Percentiles rank a stretch among this genome's conserved stretches.
These are phyloP conservation scores for Leptinotarsa peninsularis DNA, from an alignment of 2,888 invertebrate genomes.

Conservation along the genomic window DNA sequence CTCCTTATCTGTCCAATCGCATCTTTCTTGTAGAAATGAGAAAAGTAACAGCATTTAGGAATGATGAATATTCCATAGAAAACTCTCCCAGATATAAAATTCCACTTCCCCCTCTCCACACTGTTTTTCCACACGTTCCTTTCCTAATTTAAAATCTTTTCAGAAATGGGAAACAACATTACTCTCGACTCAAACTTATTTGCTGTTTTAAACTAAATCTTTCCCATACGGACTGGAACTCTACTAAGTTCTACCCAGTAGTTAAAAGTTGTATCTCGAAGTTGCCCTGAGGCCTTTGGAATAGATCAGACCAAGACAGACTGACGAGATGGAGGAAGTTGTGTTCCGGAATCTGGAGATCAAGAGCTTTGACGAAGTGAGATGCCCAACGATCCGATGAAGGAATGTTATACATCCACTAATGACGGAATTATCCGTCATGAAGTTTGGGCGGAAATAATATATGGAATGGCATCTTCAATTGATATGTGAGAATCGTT, in stretches of 20 bases:
- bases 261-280: slow-evolving; percentile 27
- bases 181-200: slow-evolving; percentile 16
- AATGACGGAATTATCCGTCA: not conserved
- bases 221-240: slow-evolving; percentile 22
- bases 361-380: slow-evolving; percentile 3
- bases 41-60: too few relatives aligned
- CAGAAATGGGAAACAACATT: slow-evolving; percentile 12
- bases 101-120: not conserved
- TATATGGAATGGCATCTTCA: too few relatives aligned
- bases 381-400: not conserved
- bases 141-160: slow-evolving; percentile 20
- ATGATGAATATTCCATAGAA: too few relatives aligned
- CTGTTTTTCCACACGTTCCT: not conserved
- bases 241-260: slow-evolving; percentile 23
- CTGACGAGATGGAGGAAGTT: slow-evolving; percentile 16
- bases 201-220: slow-evolving; percentile 28
- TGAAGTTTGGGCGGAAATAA: too few relatives aligned
- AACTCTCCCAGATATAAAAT: not conserved
- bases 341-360: slow-evolving; percentile 15
- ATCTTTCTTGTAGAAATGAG: too few relatives aligned
- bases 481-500: too few relatives aligned
- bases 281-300: slow-evolving; percentile 15
- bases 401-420: not conserved
- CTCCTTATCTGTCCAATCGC: too few relatives aligned
- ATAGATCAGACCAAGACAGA: slow-evolving; percentile 23